phyloP scores from a whole-genome alignment of 2,113 vertebrate genomes.

The Hyla sarda region DNA sequence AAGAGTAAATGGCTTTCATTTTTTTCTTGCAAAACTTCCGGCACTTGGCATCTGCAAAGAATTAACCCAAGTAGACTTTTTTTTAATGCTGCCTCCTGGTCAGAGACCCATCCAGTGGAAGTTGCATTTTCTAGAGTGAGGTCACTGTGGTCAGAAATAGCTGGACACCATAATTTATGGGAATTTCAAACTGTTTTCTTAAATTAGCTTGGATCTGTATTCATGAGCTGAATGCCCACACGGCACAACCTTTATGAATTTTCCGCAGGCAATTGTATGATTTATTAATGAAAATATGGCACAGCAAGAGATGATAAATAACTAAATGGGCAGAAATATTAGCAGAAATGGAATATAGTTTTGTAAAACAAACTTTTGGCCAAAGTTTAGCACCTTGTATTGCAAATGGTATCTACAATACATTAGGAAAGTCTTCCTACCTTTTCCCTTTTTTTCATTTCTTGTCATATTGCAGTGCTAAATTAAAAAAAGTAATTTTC shows the following conservation, averaged over 20 bases:
- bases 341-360: not conserved
- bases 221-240: conserved; percentile 10
- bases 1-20: conserved; percentile 87
- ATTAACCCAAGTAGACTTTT: conserved; percentile 79
- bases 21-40: conserved; percentile 82
- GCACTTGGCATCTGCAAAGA: conserved; percentile 87
- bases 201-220: conserved; percentile 58
- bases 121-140: conserved; percentile 78
- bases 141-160: conserved; percentile 74
- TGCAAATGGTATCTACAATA: too few species aligned
- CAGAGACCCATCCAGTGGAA: conserved; percentile 77
- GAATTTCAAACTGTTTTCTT: conserved; percentile 67
- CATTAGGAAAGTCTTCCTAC: too few species aligned
- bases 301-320: not conserved
- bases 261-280: conserved; percentile 16
- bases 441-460: too few species aligned
- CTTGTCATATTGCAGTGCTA: too few species aligned
- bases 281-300: conserved; percentile 1
- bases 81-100: conserved; percentile 75
- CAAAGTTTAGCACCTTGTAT: too few species aligned
- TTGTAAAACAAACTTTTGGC: too few species aligned
- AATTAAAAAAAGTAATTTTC: too few species aligned
- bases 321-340: not conserved
- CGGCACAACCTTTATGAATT: not conserved
- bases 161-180: conserved; percentile 66